Conservation (phyloP, 2,888 invertebrate genomes). For the Tetropium fuscum region DNA sequence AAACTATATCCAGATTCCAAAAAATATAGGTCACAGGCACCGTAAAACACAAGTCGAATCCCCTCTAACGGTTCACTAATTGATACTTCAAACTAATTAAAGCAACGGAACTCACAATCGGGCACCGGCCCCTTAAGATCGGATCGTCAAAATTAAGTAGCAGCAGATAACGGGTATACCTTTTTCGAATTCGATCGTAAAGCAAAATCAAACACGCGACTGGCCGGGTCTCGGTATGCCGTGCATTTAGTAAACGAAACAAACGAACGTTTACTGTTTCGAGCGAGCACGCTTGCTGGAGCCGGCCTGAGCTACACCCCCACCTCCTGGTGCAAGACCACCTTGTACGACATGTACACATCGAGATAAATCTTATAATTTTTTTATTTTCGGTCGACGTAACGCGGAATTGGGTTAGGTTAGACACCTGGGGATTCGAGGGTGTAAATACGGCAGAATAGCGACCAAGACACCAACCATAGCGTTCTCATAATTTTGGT, state of each 20-base stretch:
- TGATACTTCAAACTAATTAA: constrained; percentile 1
- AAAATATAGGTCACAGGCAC: constrained; percentile 31
- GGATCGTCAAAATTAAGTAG: background rate
- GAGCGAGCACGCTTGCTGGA: constrained; percentile 15
- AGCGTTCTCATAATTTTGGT: too few relatives aligned
- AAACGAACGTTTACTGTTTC: constrained; percentile 35
- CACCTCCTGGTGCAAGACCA: constrained; percentile 27
- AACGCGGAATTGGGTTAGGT: constrained; percentile 30
- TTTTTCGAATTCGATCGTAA: constrained; percentile 37
- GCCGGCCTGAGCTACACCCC: constrained; percentile 25
- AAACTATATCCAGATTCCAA: constrained; percentile 21
- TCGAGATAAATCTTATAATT: constrained; percentile 28
- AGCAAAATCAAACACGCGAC: constrained; percentile 35
- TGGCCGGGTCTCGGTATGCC: constrained; percentile 37
- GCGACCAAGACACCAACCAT: too few relatives aligned
- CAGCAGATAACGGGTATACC: constrained; percentile 13
- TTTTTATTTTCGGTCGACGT: constrained; percentile 16
- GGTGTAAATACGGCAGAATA: too few relatives aligned
- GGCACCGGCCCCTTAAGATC: background rate
- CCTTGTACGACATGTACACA: constrained; percentile 23
- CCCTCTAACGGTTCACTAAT: constrained; percentile 3
- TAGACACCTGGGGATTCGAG: constrained; percentile 24
- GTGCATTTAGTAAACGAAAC: constrained; percentile 37
- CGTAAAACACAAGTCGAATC: constrained; percentile 5
- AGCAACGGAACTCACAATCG: background rate